Evolutionary conservation across 2,113 vertebrate species (phyloP), one percentile per base, ranked within the genome.

Genomic region (Hippoglossus stenolepis): DNA sequence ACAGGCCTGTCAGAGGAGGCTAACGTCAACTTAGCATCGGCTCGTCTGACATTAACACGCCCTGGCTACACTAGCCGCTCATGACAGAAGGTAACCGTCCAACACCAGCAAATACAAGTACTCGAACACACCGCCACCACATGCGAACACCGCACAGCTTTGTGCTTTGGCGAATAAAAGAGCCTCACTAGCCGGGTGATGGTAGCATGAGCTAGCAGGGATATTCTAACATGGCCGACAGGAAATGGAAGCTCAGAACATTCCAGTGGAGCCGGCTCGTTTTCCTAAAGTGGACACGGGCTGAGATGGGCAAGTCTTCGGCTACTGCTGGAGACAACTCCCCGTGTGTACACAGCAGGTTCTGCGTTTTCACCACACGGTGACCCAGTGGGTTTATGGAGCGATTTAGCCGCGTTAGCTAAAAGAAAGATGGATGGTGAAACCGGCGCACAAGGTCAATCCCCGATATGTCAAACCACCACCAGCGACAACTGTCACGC

Each of bases 181-280:
- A 12, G 11, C 17, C 20, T 15, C 59, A 56, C n/a, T 68, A 63
- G 54, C 68, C 40, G 8, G 73, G 21, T 26, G 65, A 67, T 5
- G 66, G 12, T 68, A 77, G 84, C 87, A 53, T 82, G 87, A 86
- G 82, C 88, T 75, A 58, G 64, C 75, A 57, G 70, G 68, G 51
- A 67, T 73, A 77, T 75, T 91, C 81, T 90, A 92, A 93, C 89
- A 93, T 93, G 93, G 93, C 91, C 89, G 92, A 93, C 90, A 88
- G 91, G 90, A 94, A 93, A 90, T 64, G 84, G 86, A 86, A 89
- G 87, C 85, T 69, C 72, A 70, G 91, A 91, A 92, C 89, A 93
- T 94, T 94, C 93, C 93, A 93, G 91, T 60, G 91, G 89, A 93
- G 90, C 93, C 93, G 93, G 93, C 86, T 91, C 85, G 80, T 75